These are phyloP conservation scores for Seriola rivoliana DNA, from an alignment of 2,113 vertebrate genomes.

Conservation along the genomic window DNA sequence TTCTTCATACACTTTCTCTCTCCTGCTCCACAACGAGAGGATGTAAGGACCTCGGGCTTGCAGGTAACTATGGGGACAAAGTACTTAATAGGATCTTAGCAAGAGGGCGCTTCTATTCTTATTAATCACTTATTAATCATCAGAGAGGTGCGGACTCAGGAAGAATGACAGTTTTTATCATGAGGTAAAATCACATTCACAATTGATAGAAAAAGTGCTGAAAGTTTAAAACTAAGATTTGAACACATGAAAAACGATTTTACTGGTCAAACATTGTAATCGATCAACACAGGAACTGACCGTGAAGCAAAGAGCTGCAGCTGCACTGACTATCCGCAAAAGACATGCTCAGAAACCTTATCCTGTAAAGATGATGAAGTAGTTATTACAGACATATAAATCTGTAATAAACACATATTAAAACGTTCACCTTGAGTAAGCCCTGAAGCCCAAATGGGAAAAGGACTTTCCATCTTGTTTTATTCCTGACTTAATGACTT, in stretches of 20 bases:
- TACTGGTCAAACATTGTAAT: no score
- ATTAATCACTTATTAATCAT: neutral
- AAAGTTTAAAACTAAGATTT: neutral
- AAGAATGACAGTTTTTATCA: neutral
- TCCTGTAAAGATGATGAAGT: neutral
- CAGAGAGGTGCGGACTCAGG: neutral
- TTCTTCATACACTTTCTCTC: constrained; percentile 3
- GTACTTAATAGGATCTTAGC: constrained; percentile 11
- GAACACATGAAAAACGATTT: neutral
- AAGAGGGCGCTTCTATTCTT: constrained; percentile 15
- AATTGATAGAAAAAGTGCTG: no score
- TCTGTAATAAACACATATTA: constrained; percentile 32
- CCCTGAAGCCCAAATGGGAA: constrained; percentile 7
- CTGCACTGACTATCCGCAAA: neutral
- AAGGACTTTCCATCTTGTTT: constrained; percentile 11
- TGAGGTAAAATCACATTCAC: neutral
- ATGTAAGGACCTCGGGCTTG: neutral
- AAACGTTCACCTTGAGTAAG: constrained; percentile 2
- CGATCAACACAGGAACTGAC: neutral
- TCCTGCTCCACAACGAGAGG: neutral
- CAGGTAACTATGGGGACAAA: constrained; percentile 25
- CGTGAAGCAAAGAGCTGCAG: neutral
- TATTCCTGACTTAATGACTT: constrained; percentile 28
- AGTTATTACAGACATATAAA: constrained; percentile 13
- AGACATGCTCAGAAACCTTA: neutral